phyloP scores from a whole-genome alignment of 2,888 invertebrate genomes.

The Frankliniella fusca region DNA sequence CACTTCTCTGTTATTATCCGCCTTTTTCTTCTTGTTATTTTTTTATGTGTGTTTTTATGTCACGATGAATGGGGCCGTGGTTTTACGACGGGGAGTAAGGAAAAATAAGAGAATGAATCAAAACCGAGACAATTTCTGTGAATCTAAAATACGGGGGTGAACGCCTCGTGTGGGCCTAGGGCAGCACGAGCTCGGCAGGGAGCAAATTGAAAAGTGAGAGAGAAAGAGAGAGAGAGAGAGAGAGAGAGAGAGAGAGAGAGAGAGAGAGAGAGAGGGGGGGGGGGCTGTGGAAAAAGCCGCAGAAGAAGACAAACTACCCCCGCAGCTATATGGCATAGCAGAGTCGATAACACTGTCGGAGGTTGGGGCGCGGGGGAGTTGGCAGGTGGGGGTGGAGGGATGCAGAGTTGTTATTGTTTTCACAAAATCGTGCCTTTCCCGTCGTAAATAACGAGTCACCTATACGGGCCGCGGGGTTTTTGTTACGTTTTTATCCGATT shows the following conservation, averaged over 20 bases:
- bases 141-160: no score
- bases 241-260: conserved; percentile 21
- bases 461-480: conserved; percentile 12
- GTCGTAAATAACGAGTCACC: conserved; percentile 24
- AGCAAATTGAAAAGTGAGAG: neutral
- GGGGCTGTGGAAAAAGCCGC: neutral
- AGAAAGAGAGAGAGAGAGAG: conserved; percentile 12
- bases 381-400: neutral
- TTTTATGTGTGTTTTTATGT: no score
- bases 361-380: neutral
- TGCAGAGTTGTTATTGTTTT: conserved; percentile 20
- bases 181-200: neutral
- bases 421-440: conserved; percentile 20
- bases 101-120: no score
- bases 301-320: conserved; percentile 4
- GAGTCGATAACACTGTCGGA: neutral
- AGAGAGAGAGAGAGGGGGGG: neutral
- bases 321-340: conserved; percentile 5
- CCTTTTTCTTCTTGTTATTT: no score
- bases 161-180: no score
- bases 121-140: no score
- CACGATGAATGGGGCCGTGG: neutral
- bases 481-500: neutral
- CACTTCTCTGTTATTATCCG: no score
- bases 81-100: neutral